These are phyloP conservation scores for Pandion haliaetus DNA, from an alignment of 2,113 vertebrate genomes.

Conservation along the genomic window DNA sequence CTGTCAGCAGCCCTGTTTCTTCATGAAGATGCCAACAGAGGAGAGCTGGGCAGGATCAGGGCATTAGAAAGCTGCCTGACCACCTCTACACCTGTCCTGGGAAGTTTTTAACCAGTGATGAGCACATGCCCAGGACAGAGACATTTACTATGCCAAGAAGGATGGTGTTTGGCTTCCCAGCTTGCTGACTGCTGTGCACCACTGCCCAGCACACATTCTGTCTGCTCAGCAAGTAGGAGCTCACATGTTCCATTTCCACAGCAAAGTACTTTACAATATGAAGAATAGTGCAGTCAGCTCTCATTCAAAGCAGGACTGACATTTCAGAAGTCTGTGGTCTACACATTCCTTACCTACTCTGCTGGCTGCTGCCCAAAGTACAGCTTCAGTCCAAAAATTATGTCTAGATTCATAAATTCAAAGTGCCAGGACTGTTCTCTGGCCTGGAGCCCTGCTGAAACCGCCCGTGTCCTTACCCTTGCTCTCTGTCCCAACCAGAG, in stretches of 20 bases:
- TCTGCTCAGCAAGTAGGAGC: not conserved
- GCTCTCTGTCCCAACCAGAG: not conserved
- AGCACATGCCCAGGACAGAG: not conserved
- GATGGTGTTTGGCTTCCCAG: not conserved
- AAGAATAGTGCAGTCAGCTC: not conserved
- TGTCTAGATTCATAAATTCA: not conserved
- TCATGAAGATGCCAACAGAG: not conserved
- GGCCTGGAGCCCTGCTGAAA: not conserved
- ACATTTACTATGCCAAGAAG: not conserved
- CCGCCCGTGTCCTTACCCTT: fast-evolving
- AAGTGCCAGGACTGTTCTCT: not conserved
- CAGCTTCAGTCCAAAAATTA: not conserved
- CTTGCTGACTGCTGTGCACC: fast-evolving
- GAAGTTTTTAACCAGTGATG: not conserved
- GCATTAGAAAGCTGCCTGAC: not conserved
- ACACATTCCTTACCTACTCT: not conserved
- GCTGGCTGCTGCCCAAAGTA: not conserved
- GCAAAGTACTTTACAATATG: not conserved
- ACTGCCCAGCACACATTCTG: not conserved
- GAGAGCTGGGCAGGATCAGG: not conserved
- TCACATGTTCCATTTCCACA: not conserved
- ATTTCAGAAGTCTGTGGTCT: not conserved
- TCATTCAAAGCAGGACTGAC: not conserved
- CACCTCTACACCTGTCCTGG: not conserved
- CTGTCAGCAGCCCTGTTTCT: not conserved